Conservation (phyloP, 2,797 vertebrate species). For the Cyprinodon diabolis region DNA sequence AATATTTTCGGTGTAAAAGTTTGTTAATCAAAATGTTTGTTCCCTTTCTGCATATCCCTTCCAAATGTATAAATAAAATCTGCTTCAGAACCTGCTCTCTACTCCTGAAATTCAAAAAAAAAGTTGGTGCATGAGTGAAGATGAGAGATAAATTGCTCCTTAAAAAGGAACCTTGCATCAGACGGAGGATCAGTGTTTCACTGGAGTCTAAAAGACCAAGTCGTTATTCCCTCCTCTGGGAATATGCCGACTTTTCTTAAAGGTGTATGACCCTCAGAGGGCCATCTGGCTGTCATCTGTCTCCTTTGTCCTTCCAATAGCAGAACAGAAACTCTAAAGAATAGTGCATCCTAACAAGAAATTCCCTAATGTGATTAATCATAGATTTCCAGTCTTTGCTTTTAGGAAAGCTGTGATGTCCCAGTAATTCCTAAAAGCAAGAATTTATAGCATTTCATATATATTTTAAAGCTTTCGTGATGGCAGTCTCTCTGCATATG, state of each 20-base stretch:
- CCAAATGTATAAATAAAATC: constrained; percentile 1
- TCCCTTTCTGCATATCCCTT: not conserved
- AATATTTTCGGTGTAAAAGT: constrained; percentile 21
- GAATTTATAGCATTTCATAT: not conserved
- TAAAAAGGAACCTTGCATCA: constrained; percentile 14
- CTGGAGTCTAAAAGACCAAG: not conserved
- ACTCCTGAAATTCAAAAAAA: not conserved
- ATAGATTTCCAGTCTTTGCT: not conserved
- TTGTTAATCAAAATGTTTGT: constrained; percentile 4
- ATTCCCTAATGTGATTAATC: not conserved
- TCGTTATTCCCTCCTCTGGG: constrained; percentile 4
- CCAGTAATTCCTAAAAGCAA: not conserved
- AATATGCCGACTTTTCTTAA: not conserved
- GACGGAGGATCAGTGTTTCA: not conserved
- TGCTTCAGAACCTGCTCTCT: not conserved
- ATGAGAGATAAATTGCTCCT: not conserved
- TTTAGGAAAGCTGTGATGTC: not conserved
- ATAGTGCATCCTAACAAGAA: not conserved
- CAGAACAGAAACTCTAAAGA: not conserved
- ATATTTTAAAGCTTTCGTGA: not conserved
- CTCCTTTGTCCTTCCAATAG: not conserved
- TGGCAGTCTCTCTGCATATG: not conserved
- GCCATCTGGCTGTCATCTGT: not conserved
- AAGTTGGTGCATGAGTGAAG: not conserved
- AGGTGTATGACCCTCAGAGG: constrained; percentile 1